These are phyloP conservation scores for Sclerurus mexicanus DNA, from an alignment of 2,113 vertebrate species.

Conservation along the genomic window DNA sequence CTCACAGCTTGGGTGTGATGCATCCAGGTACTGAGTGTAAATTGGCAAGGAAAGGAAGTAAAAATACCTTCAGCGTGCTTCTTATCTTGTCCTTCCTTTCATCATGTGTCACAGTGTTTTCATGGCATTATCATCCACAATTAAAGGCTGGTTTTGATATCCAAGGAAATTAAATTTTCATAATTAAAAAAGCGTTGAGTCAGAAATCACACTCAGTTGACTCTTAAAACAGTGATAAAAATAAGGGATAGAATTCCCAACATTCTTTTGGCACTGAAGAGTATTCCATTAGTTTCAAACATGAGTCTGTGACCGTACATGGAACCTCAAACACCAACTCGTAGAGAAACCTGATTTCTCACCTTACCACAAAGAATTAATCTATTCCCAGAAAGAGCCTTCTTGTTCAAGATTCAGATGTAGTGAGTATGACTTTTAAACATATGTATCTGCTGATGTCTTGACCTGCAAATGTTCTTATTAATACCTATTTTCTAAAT, in stretches of 20 bases:
- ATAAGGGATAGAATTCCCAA: neutral
- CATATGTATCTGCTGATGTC: neutral
- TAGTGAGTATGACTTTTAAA: neutral
- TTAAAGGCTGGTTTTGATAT: neutral
- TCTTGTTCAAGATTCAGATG: neutral
- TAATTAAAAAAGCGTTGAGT: neutral
- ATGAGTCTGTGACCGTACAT: fast-evolving
- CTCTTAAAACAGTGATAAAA: neutral
- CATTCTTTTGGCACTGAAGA: neutral
- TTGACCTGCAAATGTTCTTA: neutral
- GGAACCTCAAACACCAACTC: neutral
- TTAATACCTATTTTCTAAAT: neutral
- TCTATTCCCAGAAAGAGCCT: neutral
- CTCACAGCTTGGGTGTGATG: fast-evolving
- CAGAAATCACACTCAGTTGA: neutral
- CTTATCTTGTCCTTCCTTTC: neutral
- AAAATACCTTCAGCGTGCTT: neutral
- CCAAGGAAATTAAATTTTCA: neutral
- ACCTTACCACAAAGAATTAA: neutral
- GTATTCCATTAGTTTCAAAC: neutral
- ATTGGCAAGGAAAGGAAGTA: neutral
- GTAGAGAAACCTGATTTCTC: neutral
- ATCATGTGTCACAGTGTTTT: neutral
- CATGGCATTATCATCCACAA: neutral
- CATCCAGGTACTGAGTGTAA: neutral